A percentile compares a stretch with the other conserved stretches of the same genome.
Conservation (phyloP, 2,888 invertebrate species). For the Automeris io region DNA sequence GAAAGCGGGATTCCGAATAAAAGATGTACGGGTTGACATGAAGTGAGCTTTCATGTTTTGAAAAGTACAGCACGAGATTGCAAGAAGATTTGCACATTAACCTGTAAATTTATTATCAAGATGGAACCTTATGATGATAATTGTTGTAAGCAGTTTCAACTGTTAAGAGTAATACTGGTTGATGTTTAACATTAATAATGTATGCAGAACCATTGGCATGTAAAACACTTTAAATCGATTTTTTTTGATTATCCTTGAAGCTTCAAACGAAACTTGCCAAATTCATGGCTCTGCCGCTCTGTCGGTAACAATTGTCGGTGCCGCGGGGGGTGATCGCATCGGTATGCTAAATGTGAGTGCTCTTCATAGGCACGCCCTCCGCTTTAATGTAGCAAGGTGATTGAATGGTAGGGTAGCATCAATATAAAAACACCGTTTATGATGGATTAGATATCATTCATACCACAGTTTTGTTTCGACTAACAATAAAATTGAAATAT, state of each 20-base stretch:
- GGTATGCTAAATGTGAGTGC: constrained; percentile 28
- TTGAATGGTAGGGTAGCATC: constrained; percentile 31
- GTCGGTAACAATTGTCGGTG: constrained; percentile 29
- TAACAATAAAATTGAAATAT: constrained; percentile 15
- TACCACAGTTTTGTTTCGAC: constrained; percentile 21
- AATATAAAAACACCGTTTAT: constrained; percentile 41
- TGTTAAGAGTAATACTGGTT: too few species aligned
- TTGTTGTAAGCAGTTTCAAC: too few species aligned
- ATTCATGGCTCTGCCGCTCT: constrained; percentile 10
- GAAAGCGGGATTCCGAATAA: too few species aligned
- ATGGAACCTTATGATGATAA: too few species aligned
- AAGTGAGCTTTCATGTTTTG: too few species aligned
- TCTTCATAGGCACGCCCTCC: constrained; percentile 30
- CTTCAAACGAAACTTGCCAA: constrained; percentile 7
- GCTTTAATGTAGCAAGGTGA: constrained; percentile 36
- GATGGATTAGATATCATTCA: constrained; percentile 33
- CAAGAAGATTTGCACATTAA: too few species aligned
- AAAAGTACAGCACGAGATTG: too few species aligned
- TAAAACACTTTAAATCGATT: not conserved
- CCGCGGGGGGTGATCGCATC: constrained; percentile 40
- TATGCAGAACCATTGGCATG: not conserved
- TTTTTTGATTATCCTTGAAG: constrained; percentile 5
- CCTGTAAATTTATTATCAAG: too few species aligned
- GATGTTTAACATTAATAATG: too few species aligned
- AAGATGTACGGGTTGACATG: too few species aligned